phyloP scores from a whole-genome alignment of 2,888 invertebrate species.

The Troilus luridus region DNA sequence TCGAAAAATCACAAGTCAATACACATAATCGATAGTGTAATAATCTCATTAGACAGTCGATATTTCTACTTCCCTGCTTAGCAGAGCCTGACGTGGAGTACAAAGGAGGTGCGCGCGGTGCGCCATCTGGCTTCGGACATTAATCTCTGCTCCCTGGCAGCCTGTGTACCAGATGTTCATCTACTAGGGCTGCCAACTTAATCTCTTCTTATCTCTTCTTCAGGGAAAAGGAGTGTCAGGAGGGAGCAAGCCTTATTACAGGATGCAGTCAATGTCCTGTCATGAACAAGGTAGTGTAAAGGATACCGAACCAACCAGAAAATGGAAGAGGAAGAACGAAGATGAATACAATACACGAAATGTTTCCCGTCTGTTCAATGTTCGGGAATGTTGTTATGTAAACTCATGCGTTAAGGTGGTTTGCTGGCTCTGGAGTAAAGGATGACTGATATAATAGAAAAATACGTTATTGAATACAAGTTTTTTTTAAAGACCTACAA shows the following conservation, averaged over 20 bases:
- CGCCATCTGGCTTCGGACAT: not conserved
- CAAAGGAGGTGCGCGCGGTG: not conserved
- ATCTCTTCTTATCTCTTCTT: not conserved
- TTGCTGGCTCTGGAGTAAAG: too few species aligned
- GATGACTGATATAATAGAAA: too few species aligned
- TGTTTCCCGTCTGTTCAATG: too few species aligned
- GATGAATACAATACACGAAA: too few species aligned
- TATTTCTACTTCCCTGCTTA: not conserved
- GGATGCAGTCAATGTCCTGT: not conserved
- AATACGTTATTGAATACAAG: too few species aligned
- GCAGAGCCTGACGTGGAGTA: not conserved
- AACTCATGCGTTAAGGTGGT: too few species aligned
- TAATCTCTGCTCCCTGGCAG: conserved; percentile 18
- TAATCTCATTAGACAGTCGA: not conserved
- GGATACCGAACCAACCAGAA: too few species aligned
- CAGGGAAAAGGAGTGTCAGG: not conserved
- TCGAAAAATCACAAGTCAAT: not conserved
- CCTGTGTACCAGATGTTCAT: not conserved
- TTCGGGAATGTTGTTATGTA: too few species aligned
- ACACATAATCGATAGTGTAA: not conserved
- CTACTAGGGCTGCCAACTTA: not conserved
- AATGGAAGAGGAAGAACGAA: too few species aligned
- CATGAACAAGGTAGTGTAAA: not conserved
- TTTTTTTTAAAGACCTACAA: too few species aligned
- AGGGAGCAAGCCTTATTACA: not conserved